Conservation (phyloP, 2,888 invertebrate genomes). For the Coleophora deauratella region DNA sequence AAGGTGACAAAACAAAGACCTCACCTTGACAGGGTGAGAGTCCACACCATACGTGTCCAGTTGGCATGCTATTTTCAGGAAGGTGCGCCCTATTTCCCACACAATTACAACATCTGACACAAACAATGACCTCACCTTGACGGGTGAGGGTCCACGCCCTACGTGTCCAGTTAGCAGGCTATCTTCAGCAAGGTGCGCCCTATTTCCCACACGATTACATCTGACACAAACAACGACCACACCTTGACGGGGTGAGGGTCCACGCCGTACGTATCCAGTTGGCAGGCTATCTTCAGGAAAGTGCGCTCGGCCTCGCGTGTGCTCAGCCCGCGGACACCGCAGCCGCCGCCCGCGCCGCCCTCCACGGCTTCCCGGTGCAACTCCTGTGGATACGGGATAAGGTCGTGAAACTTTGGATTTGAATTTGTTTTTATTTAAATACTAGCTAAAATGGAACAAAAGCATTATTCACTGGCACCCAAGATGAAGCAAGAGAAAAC, state of each 20-base stretch:
- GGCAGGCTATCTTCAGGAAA: conserved; percentile 92
- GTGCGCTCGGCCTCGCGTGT: conserved; percentile 91
- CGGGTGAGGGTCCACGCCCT: conserved; percentile 98
- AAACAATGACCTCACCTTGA: too few relatives aligned
- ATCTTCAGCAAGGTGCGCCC: conserved; percentile 86
- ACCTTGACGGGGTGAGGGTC: conserved; percentile 99
- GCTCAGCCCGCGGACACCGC: conserved; percentile 86
- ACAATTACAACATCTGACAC: too few relatives aligned
- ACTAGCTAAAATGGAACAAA: too few relatives aligned
- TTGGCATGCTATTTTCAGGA: conserved; percentile 91
- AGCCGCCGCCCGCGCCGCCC: conserved; percentile 75
- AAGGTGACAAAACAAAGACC: too few relatives aligned
- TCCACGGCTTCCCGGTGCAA: conserved; percentile 80
- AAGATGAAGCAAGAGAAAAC: too few relatives aligned
- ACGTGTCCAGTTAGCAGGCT: conserved; percentile 94
- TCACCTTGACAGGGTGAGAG: conserved; percentile 97
- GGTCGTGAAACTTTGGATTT: too few relatives aligned
- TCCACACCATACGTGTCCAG: conserved; percentile 98
- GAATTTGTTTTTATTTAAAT: too few relatives aligned
- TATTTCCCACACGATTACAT: too few relatives aligned
- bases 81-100: conserved; percentile 79
- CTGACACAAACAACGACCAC: too few relatives aligned
- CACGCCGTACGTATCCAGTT: conserved; percentile 96
- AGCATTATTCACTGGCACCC: too few relatives aligned
- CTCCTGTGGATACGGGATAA: conserved; percentile 32